A percentile compares a stretch with the other conserved stretches of the same genome.
phyloP scores from a whole-genome alignment of 1,140 invertebrate genomes.

The Penaeus japonicus region DNA sequence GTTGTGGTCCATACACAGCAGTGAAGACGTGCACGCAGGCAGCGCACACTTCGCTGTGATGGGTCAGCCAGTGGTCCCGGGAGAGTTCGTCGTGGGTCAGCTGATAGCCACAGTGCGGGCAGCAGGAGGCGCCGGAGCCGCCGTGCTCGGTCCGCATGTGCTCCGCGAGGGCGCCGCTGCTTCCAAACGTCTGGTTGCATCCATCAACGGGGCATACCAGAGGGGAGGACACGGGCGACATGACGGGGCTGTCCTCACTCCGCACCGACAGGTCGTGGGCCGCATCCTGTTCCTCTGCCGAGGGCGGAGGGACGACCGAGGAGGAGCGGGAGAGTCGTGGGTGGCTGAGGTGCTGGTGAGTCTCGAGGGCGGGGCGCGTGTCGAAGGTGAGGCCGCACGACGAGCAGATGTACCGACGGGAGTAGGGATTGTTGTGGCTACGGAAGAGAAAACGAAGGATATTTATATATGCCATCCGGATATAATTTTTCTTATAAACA shows the following conservation, averaged over 20 bases:
- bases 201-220: conserved; percentile 62
- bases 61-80: conserved; percentile 61
- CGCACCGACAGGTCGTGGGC: conserved; percentile 63
- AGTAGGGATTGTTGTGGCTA: conserved; percentile 60
- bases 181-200: conserved; percentile 62
- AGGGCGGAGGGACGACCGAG: conserved; percentile 64
- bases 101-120: conserved; percentile 63
- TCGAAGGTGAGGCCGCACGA: conserved; percentile 56
- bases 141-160: conserved; percentile 61
- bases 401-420: conserved; percentile 54
- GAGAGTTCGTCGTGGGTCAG: conserved; percentile 58
- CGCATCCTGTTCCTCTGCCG: conserved; percentile 66
- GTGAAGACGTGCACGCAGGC: conserved; percentile 62
- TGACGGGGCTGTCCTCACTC: background rate
- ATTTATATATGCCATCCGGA: background rate
- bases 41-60: conserved; percentile 61
- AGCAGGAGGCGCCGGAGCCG: conserved; percentile 60
- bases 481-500: background rate
- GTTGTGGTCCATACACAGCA: conserved; percentile 61
- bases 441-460: conserved; percentile 2
- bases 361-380: conserved; percentile 53
- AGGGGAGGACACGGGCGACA: conserved; percentile 64
- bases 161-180: conserved; percentile 60
- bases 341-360: conserved; percentile 55
- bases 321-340: conserved; percentile 42